These are phyloP conservation scores for Rhegmatorhina hoffmannsi DNA, from an alignment of 2,113 vertebrate species.

Conservation along the genomic window DNA sequence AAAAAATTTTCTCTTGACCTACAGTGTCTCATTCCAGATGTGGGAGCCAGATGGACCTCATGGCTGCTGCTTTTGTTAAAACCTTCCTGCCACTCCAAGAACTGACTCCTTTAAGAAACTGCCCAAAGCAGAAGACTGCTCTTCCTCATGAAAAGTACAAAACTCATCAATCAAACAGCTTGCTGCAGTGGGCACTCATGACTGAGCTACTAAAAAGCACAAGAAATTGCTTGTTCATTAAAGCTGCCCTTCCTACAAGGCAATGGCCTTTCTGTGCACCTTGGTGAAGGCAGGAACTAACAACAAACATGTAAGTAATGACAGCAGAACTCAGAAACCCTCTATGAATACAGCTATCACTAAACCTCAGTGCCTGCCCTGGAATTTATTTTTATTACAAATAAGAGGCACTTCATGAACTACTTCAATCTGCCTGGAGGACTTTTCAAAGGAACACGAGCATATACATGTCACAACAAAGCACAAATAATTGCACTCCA, in stretches of 20 bases:
- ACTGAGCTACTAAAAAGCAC: background rate
- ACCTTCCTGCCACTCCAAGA: background rate
- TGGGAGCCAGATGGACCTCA: background rate
- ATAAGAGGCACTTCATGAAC: background rate
- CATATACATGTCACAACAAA: background rate
- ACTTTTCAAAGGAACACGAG: background rate
- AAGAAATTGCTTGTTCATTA: background rate
- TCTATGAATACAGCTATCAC: background rate
- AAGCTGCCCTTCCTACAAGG: background rate
- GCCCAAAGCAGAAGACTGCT: background rate
- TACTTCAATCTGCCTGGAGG: background rate
- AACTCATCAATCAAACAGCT: background rate
- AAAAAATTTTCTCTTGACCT: background rate
- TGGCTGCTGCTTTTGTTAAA: background rate
- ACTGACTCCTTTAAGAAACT: background rate
- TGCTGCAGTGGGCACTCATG: background rate
- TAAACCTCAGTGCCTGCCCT: background rate
- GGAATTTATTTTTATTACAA: conserved; percentile 23
- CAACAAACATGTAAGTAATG: background rate
- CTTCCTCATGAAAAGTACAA: background rate
- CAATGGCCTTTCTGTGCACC: background rate
- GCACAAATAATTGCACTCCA: background rate
- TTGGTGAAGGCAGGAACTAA: background rate
- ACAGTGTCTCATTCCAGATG: background rate
- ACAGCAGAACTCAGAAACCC: background rate